phyloP scores from a whole-genome alignment of 2,888 invertebrate species.

The Patella caerulea region DNA sequence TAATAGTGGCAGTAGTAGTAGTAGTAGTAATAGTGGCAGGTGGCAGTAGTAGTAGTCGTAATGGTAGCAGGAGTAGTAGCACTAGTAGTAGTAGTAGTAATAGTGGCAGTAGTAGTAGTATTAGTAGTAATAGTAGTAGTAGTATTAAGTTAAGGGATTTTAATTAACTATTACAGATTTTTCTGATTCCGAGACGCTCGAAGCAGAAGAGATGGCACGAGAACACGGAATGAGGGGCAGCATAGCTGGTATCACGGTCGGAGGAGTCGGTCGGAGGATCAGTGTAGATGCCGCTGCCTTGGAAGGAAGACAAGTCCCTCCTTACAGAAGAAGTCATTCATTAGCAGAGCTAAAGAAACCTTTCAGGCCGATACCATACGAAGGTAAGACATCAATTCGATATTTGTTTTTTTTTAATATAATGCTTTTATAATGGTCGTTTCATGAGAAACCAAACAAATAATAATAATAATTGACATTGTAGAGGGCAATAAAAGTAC shows the following conservation, averaged over 20 bases:
- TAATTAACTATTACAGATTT: conserved; percentile 45
- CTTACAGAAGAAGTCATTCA: conserved; percentile 59
- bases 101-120: conserved; percentile 14
- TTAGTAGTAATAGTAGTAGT: conserved; percentile 17
- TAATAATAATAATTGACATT: too few relatives aligned
- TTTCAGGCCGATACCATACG: conserved; percentile 45
- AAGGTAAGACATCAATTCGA: conserved; percentile 42
- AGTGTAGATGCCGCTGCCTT: not conserved
- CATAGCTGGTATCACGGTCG: not conserved
- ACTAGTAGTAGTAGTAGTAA: conserved; percentile 15
- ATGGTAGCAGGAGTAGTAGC: conserved; percentile 2
- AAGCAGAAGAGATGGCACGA: conserved; percentile 51
- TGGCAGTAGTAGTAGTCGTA: conserved; percentile 3
- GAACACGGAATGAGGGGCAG: not conserved
- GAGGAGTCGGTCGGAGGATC: not conserved
- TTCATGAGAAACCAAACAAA: too few relatives aligned
- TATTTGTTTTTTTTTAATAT: too few relatives aligned
- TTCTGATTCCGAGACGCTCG: conserved; percentile 62
- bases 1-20: conserved; percentile 6
- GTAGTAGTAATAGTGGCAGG: not conserved
- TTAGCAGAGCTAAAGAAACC: conserved; percentile 53
- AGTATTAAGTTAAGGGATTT: not conserved
- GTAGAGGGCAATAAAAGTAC: too few relatives aligned
- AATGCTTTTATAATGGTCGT: too few relatives aligned
- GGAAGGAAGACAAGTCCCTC: conserved; percentile 30